phyloP scores from a whole-genome alignment of 2,113 vertebrate genomes.

The Mirza zaza region DNA sequence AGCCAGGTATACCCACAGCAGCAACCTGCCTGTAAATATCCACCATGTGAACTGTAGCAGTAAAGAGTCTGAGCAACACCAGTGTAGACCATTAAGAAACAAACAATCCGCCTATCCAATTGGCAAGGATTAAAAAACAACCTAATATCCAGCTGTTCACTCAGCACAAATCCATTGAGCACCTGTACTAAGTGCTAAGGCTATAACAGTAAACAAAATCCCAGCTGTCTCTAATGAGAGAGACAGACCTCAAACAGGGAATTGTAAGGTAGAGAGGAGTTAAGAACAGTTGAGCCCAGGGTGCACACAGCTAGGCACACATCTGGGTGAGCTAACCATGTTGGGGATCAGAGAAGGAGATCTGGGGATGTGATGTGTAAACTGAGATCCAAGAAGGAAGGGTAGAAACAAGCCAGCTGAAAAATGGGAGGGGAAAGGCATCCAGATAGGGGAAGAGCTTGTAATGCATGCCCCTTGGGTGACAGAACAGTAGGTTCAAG shows the following conservation, averaged over 20 bases:
- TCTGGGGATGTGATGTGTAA: not conserved
- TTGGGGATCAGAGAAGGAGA: not conserved
- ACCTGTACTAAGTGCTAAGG: not conserved
- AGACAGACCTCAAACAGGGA: not conserved
- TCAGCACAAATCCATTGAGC: not conserved
- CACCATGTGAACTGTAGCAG: not conserved
- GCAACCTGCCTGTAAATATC: not conserved
- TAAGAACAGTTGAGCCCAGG: not conserved
- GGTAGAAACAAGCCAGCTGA: not conserved
- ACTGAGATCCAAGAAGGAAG: not conserved
- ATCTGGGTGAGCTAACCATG: too few relatives aligned
- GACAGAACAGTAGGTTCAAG: not conserved
- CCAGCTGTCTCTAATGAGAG: not conserved
- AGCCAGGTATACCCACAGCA: not conserved
- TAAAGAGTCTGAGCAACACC: not conserved
- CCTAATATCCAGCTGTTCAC: not conserved
- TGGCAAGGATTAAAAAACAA: not conserved
- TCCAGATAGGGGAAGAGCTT: accelerated
- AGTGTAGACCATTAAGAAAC: not conserved
- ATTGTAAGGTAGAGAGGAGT: not conserved
- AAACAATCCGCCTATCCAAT: not conserved
- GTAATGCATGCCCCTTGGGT: not conserved
- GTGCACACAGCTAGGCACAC: not conserved
- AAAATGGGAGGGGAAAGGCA: not conserved
- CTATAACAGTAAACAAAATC: not conserved